Evolutionary conservation across 37 sponge, comb jelly and placozoan species (phyloP).

Genomic region (Spongilla lacustris): DNA sequence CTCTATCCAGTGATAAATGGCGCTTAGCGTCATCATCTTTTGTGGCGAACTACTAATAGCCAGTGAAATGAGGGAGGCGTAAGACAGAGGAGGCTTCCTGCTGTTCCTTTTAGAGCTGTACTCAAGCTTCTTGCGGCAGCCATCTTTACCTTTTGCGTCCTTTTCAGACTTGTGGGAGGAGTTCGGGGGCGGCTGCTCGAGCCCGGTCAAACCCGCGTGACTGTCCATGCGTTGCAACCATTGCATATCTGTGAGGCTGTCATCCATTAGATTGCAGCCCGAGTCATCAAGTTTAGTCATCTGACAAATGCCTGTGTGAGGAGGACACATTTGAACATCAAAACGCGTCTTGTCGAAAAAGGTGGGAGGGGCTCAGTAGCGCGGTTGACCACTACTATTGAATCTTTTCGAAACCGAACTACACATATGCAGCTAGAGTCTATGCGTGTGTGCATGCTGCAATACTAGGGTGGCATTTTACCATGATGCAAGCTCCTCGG

Average conservation of each 20-base stretch:
- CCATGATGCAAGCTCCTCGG: too few species aligned
- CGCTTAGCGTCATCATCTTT: constrained; percentile 69
- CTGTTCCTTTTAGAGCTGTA: constrained; percentile 25
- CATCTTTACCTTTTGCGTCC: background rate
- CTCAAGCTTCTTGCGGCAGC: constrained; percentile 62
- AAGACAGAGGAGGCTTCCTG: constrained; percentile 75
- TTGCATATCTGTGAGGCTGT: constrained; percentile 76
- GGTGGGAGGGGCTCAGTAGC: too few species aligned
- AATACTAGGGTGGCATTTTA: too few species aligned
- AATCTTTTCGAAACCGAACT: too few species aligned
- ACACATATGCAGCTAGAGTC: too few species aligned
- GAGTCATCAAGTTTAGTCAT: constrained; percentile 18
- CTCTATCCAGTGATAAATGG: constrained; percentile 85
- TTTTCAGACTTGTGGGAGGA: background rate
- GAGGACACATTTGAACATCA: too few species aligned
- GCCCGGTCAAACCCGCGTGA: background rate
- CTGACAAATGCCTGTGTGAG: too few species aligned
- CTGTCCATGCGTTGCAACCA: constrained; percentile 68
- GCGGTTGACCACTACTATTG: too few species aligned
- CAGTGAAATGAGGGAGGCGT: constrained; percentile 76
- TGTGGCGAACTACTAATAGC: constrained; percentile 73
- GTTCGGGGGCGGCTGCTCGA: background rate
- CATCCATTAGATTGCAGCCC: constrained; percentile 46
- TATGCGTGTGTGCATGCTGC: too few species aligned
- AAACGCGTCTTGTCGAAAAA: too few species aligned